Percentiles rank a stretch among this genome's conserved stretches.
These are phyloP conservation scores for Mnemiopsis leidyi DNA, from an alignment of 37 sponge, comb jelly and placozoan genomes.

Conservation along the genomic window DNA sequence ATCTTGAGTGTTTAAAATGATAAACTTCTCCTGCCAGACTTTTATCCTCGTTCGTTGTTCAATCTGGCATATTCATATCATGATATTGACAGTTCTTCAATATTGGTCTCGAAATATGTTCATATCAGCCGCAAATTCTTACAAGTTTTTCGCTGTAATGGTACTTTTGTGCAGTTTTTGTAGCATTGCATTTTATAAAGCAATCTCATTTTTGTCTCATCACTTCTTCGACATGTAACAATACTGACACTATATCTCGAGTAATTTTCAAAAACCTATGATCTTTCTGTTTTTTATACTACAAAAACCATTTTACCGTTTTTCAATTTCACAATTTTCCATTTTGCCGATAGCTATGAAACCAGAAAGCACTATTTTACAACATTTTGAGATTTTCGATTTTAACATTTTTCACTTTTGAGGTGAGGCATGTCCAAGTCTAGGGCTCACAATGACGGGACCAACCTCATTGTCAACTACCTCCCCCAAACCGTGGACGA, in stretches of 20 bases:
- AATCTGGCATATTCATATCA: too few species aligned
- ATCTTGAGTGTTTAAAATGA: too few species aligned
- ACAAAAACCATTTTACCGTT: background rate
- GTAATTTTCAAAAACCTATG: background rate
- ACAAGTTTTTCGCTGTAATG: too few species aligned
- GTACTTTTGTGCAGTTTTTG: too few species aligned
- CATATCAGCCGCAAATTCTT: too few species aligned
- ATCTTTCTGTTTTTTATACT: background rate
- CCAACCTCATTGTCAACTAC: slow-evolving; percentile 55
- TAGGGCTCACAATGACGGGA: slow-evolving; percentile 27
- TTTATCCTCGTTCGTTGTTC: too few species aligned
- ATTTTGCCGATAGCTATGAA: background rate
- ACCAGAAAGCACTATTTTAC: background rate
- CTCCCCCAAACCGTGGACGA: slow-evolving; percentile 58
- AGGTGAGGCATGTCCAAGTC: background rate
- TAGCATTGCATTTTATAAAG: background rate
- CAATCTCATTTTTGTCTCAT: background rate
- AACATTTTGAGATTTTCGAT: background rate
- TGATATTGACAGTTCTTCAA: too few species aligned
- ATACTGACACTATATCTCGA: background rate
- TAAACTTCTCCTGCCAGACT: too few species aligned
- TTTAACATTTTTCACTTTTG: slow-evolving; percentile 45
- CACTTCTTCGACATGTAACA: background rate
- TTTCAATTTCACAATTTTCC: background rate
- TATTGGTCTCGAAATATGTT: too few species aligned